Base-by-base conservation (phyloP, 2,888 invertebrate genomes). In the Ganaspis brasiliensis region DNA sequence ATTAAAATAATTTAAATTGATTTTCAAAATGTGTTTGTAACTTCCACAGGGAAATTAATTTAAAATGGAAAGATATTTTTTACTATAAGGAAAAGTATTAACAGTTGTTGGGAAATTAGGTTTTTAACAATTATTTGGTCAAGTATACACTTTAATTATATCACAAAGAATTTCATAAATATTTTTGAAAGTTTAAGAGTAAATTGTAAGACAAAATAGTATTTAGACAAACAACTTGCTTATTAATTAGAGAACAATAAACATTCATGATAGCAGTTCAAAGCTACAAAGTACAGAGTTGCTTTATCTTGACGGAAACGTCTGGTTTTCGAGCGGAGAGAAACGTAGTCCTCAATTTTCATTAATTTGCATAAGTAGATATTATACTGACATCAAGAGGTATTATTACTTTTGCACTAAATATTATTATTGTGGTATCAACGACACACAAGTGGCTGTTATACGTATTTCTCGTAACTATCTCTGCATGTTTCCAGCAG, bases 291-390 rank as follows among this genome's bases (percentile, higher is more conserved):
- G 12, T 45, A 67, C 14, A 45, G n/a, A 45, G 14, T 40, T 67
- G 45, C 45, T 67, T 67, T 40, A 67, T 67, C 67, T 67, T 45
- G 73, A 52, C 72, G 74, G 79, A 74, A 79, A 67, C 77, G 72
- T 72, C 78, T 56, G 78, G 75, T 67, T 21, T 40, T 57, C 59
- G 56, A 21, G 75, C 35, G n/a, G n/a, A 71, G 14, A 55, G 40
- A 57, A 16, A 61, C 49, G 63, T 71, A 72, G 80, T 79, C 81
- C 78, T 83, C 79, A 78, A 79, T 83, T 83, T 83, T 82, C 83
- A 79, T 83, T 83, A 79, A 83, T 84, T 84, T 83, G 76, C 84
- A 83, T 82, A 83, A 84, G 82, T 80, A 80, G 80, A 80, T 81
- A 83, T 82, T 84, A 82, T 80, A 74, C 45, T 75, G 74, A 77